A percentile compares a stretch with the other conserved stretches of the same genome.
phyloP scores from a whole-genome alignment of 2,113 vertebrate species.

The Physeter macrocephalus region DNA sequence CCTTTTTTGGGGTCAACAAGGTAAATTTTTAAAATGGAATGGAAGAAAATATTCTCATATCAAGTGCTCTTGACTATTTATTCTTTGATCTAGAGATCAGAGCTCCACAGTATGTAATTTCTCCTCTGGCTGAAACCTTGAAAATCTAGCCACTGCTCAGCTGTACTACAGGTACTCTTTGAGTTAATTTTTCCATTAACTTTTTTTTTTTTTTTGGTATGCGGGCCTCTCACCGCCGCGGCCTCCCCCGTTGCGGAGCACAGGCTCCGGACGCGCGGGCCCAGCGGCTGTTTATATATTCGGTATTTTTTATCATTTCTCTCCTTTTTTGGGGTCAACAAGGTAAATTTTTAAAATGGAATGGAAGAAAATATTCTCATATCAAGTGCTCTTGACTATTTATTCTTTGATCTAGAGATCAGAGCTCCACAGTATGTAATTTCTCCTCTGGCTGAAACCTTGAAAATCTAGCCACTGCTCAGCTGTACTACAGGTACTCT shows the following conservation, averaged over 20 bases:
- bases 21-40: neutral
- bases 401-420: neutral
- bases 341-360: neutral
- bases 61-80: neutral
- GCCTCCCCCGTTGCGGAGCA: no score
- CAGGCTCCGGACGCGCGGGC: no score
- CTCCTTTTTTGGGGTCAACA: neutral
- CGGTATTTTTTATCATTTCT: neutral
- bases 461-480: neutral
- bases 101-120: neutral
- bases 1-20: neutral
- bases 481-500: neutral
- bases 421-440: neutral
- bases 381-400: neutral
- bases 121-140: neutral
- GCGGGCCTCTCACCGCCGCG: no score
- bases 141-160: neutral
- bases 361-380: neutral
- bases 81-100: neutral
- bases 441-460: neutral
- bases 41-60: neutral
- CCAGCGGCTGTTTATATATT: no score
- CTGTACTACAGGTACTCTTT: neutral
- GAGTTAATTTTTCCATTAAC: neutral
- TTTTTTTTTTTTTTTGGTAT: no score